Conservation (phyloP, 2,888 invertebrate species). For the Hydriomena furcata region DNA sequence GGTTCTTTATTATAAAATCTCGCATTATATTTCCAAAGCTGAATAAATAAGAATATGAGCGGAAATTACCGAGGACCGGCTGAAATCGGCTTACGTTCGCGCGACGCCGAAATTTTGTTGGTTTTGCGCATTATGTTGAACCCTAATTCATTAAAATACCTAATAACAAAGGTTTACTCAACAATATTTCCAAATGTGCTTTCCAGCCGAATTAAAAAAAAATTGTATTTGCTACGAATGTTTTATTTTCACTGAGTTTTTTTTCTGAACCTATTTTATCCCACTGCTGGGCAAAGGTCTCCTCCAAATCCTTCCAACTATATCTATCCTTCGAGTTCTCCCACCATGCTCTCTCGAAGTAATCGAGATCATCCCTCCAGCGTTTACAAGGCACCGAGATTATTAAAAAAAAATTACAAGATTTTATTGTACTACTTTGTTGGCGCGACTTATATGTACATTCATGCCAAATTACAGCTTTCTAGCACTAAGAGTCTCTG, state of each 20-base stretch:
- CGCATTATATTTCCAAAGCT: neutral
- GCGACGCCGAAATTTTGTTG: constrained; percentile 13
- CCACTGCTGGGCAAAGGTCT: no score
- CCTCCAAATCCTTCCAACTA: no score
- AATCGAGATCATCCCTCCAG: no score
- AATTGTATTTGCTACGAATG: neutral
- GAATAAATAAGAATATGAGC: constrained; percentile 14
- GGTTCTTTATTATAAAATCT: neutral
- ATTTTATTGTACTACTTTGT: no score
- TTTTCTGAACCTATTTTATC: no score
- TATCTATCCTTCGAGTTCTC: no score
- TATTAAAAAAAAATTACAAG: no score
- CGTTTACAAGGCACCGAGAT: no score
- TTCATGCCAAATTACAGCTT: no score
- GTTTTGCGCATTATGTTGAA: constrained; percentile 13
- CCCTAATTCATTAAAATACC: constrained; percentile 16
- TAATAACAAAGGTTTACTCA: constrained; percentile 2
- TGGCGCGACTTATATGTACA: no score
- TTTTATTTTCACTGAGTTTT: neutral
- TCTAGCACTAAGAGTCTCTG: no score
- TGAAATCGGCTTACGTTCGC: constrained; percentile 9
- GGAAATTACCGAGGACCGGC: constrained; percentile 17
- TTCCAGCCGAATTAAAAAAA: constrained; percentile 7
- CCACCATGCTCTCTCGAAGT: no score
- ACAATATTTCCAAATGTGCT: neutral